Evolutionary conservation across 1,140 invertebrate genomes (phyloP).

Genomic region (Danaus plexippus): DNA sequence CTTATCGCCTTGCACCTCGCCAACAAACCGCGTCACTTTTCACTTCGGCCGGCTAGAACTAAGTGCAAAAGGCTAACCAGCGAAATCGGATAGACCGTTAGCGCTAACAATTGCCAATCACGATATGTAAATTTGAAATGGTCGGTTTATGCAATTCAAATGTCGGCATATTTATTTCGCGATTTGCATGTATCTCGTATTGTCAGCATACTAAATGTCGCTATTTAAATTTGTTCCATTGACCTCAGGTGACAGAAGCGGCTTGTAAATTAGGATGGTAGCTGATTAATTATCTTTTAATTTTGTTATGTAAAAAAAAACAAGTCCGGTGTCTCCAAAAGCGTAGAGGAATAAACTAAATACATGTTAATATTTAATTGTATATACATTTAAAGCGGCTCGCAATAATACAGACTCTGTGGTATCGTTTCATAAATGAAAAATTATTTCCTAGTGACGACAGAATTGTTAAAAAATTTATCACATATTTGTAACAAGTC

Average conservation of each 20-base stretch:
- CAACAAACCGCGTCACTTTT: not conserved
- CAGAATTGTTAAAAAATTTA: too few relatives aligned
- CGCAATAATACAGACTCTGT: too few relatives aligned
- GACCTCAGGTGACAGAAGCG: conserved; percentile 6
- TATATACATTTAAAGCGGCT: too few relatives aligned
- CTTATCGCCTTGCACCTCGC: conserved; percentile 8
- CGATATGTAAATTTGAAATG: conserved; percentile 31
- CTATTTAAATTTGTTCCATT: conserved; percentile 26
- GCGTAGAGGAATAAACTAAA: too few relatives aligned
- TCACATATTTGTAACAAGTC: too few relatives aligned
- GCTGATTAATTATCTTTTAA: too few relatives aligned
- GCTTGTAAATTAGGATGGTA: too few relatives aligned
- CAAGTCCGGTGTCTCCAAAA: too few relatives aligned
- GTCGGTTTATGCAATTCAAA: conserved; percentile 32
- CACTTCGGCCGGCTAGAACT: conserved; percentile 9
- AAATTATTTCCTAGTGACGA: too few relatives aligned
- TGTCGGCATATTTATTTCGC: conserved; percentile 30
- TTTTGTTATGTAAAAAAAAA: too few relatives aligned
- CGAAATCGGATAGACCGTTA: conserved; percentile 25
- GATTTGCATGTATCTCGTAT: conserved; percentile 38
- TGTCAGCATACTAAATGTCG: conserved; percentile 49
- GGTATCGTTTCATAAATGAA: too few relatives aligned
- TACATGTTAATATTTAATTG: too few relatives aligned
- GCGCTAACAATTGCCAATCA: conserved; percentile 22
- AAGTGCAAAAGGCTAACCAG: conserved; percentile 21